Evolutionary conservation across 1,140 invertebrate genomes (phyloP), one percentile per base, ranked within the genome.

Genomic region (Lasaia peninsularis): DNA sequence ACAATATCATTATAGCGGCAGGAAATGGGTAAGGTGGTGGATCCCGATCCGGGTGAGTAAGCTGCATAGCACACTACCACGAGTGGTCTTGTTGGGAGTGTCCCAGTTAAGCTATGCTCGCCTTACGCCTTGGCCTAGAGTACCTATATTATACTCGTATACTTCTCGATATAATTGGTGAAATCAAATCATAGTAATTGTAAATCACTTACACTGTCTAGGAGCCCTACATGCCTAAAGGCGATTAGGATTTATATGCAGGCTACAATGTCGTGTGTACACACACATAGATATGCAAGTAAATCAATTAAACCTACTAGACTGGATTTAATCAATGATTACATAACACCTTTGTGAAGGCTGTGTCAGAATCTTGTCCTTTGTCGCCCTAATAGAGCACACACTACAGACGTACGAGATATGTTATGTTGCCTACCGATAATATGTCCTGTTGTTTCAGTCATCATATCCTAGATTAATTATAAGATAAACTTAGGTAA

Each of bases 261-360:
- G 18, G 18, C 11, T 44, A 44, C 37, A 44, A 10, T 10, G 9
- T 8, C 37, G 16, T 44, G 37, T 44, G 14, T 37, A 37, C 35
- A 14, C 35, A 37, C n/a, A n/a, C n/a, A n/a, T n/a, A n/a, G n/a
- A n/a, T 37, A 37, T 37, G 16, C 14, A 44, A 14, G 16, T 44
- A 44, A 44, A 44, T 44, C 37, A 44, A 44, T 44, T 44, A 18
- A 44, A 44, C 18, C 37, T 20, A 44, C 37, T 44, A 44, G 37
- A 44, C 37, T 44, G 37, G 37, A 44, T 44, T 44, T 44, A 40
- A 40, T 40, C 35, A 40, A 40, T 40, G 35, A 40, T 40, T 40
- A 40, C 35, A 40, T 40, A 40, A 40, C 16, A 40, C 37, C 37
- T 40, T 40, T 40, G 37, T 37, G 5, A 16, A 40, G 37, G 37